Base-by-base conservation (phyloP, 2,113 vertebrate genomes). In the Crotalus helleri region DNA sequence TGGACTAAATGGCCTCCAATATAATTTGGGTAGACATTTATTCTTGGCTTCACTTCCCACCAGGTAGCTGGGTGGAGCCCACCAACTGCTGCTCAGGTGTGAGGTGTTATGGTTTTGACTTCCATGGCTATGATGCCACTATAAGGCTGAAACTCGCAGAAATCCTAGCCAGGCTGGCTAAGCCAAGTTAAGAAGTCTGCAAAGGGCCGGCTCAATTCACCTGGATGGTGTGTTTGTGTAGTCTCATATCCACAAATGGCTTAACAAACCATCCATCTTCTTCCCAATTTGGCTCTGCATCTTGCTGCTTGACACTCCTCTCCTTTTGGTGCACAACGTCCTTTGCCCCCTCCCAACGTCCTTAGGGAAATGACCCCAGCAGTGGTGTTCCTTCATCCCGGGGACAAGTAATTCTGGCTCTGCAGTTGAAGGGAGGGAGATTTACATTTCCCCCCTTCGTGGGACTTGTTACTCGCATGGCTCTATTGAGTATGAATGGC, bases 401-500 rank as follows among this genome's bases (percentile, higher is more conserved):
- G 33, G 13, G 26, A 57, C 7, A 55, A 49, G 19, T 26, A 12
- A 85, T 90, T 29, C 69, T 29, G 5, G 3, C 74, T 59, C 69
- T 90, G n/a, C 55, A 46, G 19, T 64, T 90, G 61, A 90, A 93
- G 33, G 61, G 49, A 57, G 57, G 4, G 26, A 61, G 51, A 61
- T 86, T 53, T 61, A 90, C 55, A 53, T 93, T 51, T 39, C 9
- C 9, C 51, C 12, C 0, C 69, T 44, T 17, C 0, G n/a, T 54
- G 92, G 13, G 5, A 44, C 88, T 93, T 90, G 92, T 90, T 93
- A 86, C 88, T 53, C 44, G 85, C 86, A 93, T 93, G 86, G 61
- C 88, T 90, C 92, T 90, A 93, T 93, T 93, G 92, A 90, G 88
- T 86, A 44, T 64, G 92, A 93, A 49, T 53, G 90, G 74, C 55